A percentile compares a stretch with the other conserved stretches of the same genome.
Conservation (phyloP, 2,888 invertebrate species). For the Digitonthophagus gazella region DNA sequence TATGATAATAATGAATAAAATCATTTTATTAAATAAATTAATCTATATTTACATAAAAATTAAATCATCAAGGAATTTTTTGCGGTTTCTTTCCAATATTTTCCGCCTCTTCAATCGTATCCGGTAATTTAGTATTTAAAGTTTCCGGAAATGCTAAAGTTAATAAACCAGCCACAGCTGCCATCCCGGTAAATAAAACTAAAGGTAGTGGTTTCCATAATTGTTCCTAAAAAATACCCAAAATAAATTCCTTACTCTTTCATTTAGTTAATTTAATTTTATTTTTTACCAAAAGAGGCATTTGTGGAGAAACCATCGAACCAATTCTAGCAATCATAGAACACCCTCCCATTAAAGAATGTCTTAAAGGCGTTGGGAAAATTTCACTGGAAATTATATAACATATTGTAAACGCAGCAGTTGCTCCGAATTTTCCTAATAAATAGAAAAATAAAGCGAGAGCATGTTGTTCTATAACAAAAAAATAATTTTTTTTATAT, state of each 20-base stretch:
- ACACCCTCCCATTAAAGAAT: slow-evolving; percentile 62
- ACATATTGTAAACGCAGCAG: slow-evolving; percentile 63
- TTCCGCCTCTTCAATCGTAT: slow-evolving; percentile 69
- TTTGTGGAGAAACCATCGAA: slow-evolving; percentile 65
- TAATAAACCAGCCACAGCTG: slow-evolving; percentile 60
- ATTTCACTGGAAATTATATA: slow-evolving; percentile 69
- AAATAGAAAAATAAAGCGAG: slow-evolving; percentile 57
- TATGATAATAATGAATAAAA: too few species aligned
- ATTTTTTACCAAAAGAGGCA: slow-evolving; percentile 61
- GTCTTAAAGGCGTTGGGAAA: slow-evolving; percentile 64
- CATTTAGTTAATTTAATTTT: background rate
- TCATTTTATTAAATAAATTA: slow-evolving; percentile 14
- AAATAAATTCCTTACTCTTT: too few species aligned
- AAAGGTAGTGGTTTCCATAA: slow-evolving; percentile 58
- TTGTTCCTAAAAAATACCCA: slow-evolving; percentile 8
- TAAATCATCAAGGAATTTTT: background rate
- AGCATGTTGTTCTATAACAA: slow-evolving; percentile 55
- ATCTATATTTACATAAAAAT: background rate
- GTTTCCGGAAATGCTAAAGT: slow-evolving; percentile 71
- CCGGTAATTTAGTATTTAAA: slow-evolving; percentile 61
- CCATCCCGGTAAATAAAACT: slow-evolving; percentile 63
- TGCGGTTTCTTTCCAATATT: slow-evolving; percentile 45
- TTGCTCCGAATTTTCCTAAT: slow-evolving; percentile 65
- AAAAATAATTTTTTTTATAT: slow-evolving; percentile 34
- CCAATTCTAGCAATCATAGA: slow-evolving; percentile 67